Evolutionary conservation across 2,113 vertebrate species (phyloP), one percentile per base, ranked within the genome.

Genomic region (Chloropsis cyanopogon): DNA sequence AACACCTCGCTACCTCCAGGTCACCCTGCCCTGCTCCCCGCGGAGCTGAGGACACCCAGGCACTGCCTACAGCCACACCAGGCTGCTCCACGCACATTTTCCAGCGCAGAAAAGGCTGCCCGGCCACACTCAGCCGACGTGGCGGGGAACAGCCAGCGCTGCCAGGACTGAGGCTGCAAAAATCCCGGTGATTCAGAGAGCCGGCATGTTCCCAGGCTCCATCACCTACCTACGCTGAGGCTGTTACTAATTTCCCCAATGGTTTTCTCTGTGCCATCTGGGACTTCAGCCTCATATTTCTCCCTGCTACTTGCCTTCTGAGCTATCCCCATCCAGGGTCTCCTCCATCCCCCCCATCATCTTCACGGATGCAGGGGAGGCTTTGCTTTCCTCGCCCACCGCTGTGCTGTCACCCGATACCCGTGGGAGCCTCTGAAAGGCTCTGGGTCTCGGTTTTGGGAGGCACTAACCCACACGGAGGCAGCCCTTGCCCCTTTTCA

Each of bases 51-150:
- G 69, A 47, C 44, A 46, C 11, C n/a, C 69, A 31, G 60, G 39
- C 64, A 26, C 18, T 1, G 4, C 42, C 57, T 24, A 1, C 44
- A 8, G 69, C 4, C 56, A 8, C 53, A 26, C 39, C 47, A 54
- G 53, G 82, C 61, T 93, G 91, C 66, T 76, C 44, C 2, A 0
- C 1, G 41, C 24, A 2, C 1, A 2, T 23, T 64, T 49, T 6
- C 63, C 82, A 17, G 4, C 1, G 1, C 65, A 22, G 15, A 10
- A 72, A 57, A 64, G 29, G 41, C 76, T 90, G 44, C 82, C 91
- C 22, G 3, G 3, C n/a, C 63, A 72, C 31, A 1, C 54, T 41
- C 23, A 1, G 37, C 28, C 5, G 0, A 5, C 2, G 31, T 0
- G 13, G 22, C 1, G 1, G 56, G 69, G 71, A 88, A 25, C 72